Conservation (phyloP, 2,797 vertebrate species). For the Pseudochromis fuscus region DNA sequence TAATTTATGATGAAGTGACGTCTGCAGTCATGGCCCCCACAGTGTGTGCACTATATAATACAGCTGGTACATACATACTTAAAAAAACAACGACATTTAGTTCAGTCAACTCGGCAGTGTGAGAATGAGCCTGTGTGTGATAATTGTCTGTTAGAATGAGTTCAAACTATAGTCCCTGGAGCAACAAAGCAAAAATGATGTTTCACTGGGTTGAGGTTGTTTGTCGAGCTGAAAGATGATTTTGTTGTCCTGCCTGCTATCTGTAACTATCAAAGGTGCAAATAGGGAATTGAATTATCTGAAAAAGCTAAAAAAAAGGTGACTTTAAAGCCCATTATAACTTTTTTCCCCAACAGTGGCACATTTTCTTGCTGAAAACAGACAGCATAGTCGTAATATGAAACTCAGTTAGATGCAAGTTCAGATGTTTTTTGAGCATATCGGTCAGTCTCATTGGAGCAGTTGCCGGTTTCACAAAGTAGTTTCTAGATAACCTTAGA, state of each 20-base stretch:
- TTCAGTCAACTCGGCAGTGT: slow-evolving; percentile 10
- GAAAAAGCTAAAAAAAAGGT: slow-evolving; percentile 22
- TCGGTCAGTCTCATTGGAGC: slow-evolving; percentile 29
- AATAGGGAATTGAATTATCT: slow-evolving; percentile 12
- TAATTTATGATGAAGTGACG: slow-evolving; percentile 78
- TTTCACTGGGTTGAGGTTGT: slow-evolving; percentile 6
- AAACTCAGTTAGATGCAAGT: slow-evolving; percentile 47
- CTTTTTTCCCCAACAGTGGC: slow-evolving; percentile 25
- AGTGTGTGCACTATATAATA: slow-evolving; percentile 42
- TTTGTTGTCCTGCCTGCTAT: slow-evolving; percentile 11
- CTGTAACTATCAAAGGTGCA: slow-evolving; percentile 2
- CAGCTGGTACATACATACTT: slow-evolving; percentile 29
- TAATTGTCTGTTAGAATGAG: slow-evolving; percentile 21
- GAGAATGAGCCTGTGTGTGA: not conserved
- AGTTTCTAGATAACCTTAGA: slow-evolving; percentile 10
- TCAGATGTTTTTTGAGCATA: slow-evolving; percentile 33
- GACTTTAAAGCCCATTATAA: slow-evolving; percentile 19
- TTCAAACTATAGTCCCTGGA: slow-evolving; percentile 7
- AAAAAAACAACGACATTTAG: slow-evolving; percentile 27
- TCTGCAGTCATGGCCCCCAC: slow-evolving; percentile 36
- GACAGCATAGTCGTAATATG: slow-evolving; percentile 35
- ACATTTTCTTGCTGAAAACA: slow-evolving; percentile 52
- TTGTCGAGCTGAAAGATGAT: not conserved
- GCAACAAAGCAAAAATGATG: not conserved
- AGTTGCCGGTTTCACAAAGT: slow-evolving; percentile 19